Conservation (phyloP, 2,113 vertebrate species). For the Proteles cristata region DNA sequence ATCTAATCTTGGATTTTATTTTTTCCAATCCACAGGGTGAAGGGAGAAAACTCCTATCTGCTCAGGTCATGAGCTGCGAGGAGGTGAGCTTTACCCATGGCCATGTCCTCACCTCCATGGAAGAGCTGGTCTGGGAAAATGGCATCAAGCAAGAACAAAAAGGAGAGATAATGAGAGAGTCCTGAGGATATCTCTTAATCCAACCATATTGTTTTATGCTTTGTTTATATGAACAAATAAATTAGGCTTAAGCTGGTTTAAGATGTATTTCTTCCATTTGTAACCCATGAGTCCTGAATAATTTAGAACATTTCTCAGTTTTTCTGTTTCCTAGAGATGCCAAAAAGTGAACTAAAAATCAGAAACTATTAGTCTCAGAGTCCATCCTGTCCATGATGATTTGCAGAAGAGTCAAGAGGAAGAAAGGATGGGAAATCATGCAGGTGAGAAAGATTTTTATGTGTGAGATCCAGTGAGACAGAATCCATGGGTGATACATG, state of each 20-base stretch:
- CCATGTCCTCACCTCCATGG: background rate
- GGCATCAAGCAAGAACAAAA: background rate
- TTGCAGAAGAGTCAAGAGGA: background rate
- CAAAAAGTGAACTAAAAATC: background rate
- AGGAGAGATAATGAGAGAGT: background rate
- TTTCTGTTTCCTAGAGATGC: background rate
- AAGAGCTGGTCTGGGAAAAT: background rate
- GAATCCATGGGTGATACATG: background rate
- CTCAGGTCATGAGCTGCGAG: background rate
- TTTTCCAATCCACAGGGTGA: background rate
- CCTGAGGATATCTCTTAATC: background rate
- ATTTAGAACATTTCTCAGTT: background rate
- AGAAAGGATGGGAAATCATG: background rate
- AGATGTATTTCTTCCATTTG: slow-evolving; percentile 20
- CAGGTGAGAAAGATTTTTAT: background rate
- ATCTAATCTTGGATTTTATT: background rate
- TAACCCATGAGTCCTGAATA: background rate
- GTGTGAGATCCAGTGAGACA: background rate
- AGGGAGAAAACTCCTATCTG: background rate
- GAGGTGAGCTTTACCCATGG: background rate
- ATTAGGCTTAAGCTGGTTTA: background rate
- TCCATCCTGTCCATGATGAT: background rate
- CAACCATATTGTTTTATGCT: background rate
- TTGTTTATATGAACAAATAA: background rate
- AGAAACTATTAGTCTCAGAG: background rate